Base-by-base conservation (phyloP, 1,140 invertebrate genomes). In the Plectus sambesii region DNA sequence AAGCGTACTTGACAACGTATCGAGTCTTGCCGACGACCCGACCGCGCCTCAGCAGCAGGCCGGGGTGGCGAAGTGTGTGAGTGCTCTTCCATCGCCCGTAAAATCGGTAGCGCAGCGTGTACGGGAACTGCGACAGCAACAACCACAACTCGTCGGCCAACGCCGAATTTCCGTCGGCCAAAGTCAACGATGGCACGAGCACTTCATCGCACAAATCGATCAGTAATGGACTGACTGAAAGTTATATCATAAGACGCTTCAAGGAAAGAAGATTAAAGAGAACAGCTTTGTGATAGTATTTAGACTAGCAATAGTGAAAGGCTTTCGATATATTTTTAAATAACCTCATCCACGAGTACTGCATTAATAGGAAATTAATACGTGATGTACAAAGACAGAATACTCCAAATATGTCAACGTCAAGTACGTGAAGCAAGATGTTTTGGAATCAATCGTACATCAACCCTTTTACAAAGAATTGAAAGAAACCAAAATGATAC, bases 131-230 rank as follows among this genome's bases (percentile, higher is more conserved):
- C 66, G 87, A 87, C 0, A 99, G 69, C 40, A 96, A 78, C 35
- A 79, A 80, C 85, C 93, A 98, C 29, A 98, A 76, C 71, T 96
- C 88, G 71, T 97, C 89, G 20, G 89, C 84, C 62, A 96, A 80
- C 58, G 85, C 87, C 67, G 87, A 93, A 70, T 96, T 97, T 53
- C 83, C 83, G 53, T 92, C 85, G 73, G 92, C 78, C 51, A 93
- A 80, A 0, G 86, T 86, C 0, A 97, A 72, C 0, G 87, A 80
- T 0, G 92, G 92, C 40, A 98, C 71, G 27, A 97, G 78, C 1
- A 82, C 80, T 15, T 83, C 79, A 64, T 96, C 88, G 17, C 94
- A 69, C 9, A 94, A 76, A 15, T 81, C 84, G 19, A 94, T 69
- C 19, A 92, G 81, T 40, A 4, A 71, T 51, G 43, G 47, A 9